phyloP scores from a whole-genome alignment of 2,797 vertebrate species.

The Lepus townsendii region DNA sequence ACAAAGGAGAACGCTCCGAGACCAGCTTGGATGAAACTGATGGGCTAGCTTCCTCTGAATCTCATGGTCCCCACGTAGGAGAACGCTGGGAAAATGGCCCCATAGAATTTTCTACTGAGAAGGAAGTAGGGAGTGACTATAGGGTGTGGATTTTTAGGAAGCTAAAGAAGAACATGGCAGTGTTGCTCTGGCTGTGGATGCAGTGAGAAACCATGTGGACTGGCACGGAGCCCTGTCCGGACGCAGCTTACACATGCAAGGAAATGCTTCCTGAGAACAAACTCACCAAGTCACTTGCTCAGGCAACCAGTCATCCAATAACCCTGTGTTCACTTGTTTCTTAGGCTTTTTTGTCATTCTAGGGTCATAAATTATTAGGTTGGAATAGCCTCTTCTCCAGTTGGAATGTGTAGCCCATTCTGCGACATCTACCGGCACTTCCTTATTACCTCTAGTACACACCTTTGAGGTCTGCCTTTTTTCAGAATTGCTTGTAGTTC shows the following conservation, averaged over 20 bases:
- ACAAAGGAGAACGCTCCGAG: background rate
- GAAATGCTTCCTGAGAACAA: background rate
- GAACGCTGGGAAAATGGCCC: background rate
- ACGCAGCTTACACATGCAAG: background rate
- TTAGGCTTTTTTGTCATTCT: conserved; percentile 6
- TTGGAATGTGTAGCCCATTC: background rate
- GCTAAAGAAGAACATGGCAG: background rate
- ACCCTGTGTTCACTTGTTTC: background rate
- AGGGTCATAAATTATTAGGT: background rate
- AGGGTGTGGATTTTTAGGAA: background rate
- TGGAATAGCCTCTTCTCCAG: background rate
- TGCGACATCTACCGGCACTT: background rate
- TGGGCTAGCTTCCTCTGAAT: background rate
- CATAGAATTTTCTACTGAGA: background rate
- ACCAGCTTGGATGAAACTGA: background rate
- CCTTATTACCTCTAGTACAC: background rate
- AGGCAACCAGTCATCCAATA: background rate
- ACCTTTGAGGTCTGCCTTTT: background rate
- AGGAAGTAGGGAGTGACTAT: background rate
- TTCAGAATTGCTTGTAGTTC: background rate
- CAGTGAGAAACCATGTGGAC: background rate
- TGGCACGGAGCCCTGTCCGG: background rate
- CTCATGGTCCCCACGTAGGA: background rate
- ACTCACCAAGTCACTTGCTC: background rate
- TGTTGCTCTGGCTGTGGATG: background rate